Evolutionary conservation across 23 tunicate genomes (phyloP), one percentile per base, ranked within the genome.

Genomic region (Pegea sp.): DNA sequence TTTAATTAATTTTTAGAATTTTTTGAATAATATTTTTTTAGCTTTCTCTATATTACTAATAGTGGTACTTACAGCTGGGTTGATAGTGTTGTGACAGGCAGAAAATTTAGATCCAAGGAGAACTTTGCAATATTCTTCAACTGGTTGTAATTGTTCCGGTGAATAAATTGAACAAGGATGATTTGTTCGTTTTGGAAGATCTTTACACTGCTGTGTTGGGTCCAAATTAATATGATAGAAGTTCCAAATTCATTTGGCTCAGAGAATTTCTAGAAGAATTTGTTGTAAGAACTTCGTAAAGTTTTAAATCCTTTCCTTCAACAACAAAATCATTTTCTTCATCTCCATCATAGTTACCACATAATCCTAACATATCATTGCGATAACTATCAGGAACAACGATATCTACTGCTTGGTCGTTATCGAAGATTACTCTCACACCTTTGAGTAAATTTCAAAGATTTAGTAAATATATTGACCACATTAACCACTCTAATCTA

Each of bases 261-360:
- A 50, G 19, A 11, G 22, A 50, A 50, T 50, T 18, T 13, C 56
- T 50, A 21, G 13, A 6, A 18, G 7, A 13, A 20, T 6, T 13
- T 6, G 19, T 18, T 18, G 19, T 50, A 13, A 11, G 7, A 18
- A 38, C 46, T 38, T 38, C 46, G 11, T 11, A 16, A 38, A 38
- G 46, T 8, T 16, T 8, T 8, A 38, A 11, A 38, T 38, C 46
- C 16, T 38, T 38, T 38, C 46, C 46, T 38, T 38, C 46, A 38
- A 38, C 46, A 8, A 38, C 46, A 33, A 66, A 44, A 24, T 74
- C 87, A 30, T 76, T 68, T 11, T 3, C 3, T 7, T 18, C 28
- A 55, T 53, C 31, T 16, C 52, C 74, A 33, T 76, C 87, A 29
- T 49, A 76, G 46, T 76, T 76, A n/a, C 87, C 87, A 52, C 87